Conservation (phyloP, 1,140 invertebrate species). For the Diorhabda sublineata region DNA sequence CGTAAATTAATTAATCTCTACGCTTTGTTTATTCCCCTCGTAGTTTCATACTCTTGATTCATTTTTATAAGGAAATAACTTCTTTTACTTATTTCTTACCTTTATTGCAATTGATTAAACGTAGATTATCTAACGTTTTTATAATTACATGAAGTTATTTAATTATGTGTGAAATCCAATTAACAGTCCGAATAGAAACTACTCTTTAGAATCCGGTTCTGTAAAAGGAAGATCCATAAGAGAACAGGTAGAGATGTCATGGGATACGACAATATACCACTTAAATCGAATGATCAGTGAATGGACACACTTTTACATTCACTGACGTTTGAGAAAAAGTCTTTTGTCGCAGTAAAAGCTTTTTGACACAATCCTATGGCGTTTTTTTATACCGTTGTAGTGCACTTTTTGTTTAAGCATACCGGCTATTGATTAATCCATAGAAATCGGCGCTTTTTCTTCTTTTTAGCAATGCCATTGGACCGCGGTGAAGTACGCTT, state of each 20-base stretch:
- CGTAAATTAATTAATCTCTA: no score
- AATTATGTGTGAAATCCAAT: no score
- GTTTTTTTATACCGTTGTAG: constrained; percentile 34
- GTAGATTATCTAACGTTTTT: no score
- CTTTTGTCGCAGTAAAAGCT: constrained; percentile 47
- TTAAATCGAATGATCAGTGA: constrained; percentile 46
- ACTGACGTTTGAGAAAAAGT: constrained; percentile 42
- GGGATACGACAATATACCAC: constrained; percentile 46
- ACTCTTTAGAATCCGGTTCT: neutral
- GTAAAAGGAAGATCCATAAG: constrained; percentile 10
- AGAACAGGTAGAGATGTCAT: constrained; percentile 36
- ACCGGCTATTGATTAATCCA: constrained; percentile 39
- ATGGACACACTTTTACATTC: constrained; percentile 43
- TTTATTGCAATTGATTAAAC: no score
- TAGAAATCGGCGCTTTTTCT: constrained; percentile 39
- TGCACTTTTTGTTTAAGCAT: constrained; percentile 37
- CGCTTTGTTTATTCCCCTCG: no score
- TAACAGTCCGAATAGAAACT: neutral
- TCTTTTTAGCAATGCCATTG: constrained; percentile 26
- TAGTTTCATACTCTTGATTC: no score
- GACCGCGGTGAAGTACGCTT: constrained; percentile 31
- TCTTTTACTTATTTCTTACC: no score
- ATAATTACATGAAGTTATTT: no score
- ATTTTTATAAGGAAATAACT: no score
- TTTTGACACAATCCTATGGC: constrained; percentile 45